phyloP scores from a whole-genome alignment of 2,113 vertebrate species.

The Tonatia bakeri region DNA sequence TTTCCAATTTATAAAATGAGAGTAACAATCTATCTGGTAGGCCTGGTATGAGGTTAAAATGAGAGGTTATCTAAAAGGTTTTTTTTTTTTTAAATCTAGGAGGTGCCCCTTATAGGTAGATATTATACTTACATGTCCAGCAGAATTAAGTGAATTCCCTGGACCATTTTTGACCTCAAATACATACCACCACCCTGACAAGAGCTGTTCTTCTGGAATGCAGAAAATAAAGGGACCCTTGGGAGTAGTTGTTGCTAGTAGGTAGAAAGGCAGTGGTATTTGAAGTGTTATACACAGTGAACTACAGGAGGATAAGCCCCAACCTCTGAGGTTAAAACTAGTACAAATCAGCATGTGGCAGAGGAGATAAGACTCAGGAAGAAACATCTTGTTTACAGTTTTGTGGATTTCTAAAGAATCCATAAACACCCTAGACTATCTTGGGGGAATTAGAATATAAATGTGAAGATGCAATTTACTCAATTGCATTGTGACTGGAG shows the following conservation, averaged over 20 bases:
- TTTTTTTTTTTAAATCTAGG: neutral
- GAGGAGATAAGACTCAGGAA: neutral
- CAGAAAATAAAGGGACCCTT: neutral
- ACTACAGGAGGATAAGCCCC: neutral
- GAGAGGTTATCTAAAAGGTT: neutral
- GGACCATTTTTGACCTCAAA: neutral
- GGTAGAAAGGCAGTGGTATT: neutral
- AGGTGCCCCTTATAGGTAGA: neutral
- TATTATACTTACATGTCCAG: neutral
- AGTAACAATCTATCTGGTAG: neutral
- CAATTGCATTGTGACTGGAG: neutral
- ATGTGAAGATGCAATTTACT: neutral
- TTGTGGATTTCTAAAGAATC: constrained; percentile 20
- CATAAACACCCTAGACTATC: neutral
- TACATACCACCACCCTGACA: neutral
- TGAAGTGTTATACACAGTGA: neutral
- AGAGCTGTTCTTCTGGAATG: neutral
- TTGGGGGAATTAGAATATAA: neutral
- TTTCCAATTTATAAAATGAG: constrained; percentile 1
- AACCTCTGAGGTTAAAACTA: neutral
- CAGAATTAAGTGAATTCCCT: neutral
- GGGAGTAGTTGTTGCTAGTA: neutral
- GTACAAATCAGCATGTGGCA: neutral
- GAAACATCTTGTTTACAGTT: neutral
- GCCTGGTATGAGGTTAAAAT: neutral